Conservation (phyloP, 2,113 vertebrate species). For the Sula dactylatra region DNA sequence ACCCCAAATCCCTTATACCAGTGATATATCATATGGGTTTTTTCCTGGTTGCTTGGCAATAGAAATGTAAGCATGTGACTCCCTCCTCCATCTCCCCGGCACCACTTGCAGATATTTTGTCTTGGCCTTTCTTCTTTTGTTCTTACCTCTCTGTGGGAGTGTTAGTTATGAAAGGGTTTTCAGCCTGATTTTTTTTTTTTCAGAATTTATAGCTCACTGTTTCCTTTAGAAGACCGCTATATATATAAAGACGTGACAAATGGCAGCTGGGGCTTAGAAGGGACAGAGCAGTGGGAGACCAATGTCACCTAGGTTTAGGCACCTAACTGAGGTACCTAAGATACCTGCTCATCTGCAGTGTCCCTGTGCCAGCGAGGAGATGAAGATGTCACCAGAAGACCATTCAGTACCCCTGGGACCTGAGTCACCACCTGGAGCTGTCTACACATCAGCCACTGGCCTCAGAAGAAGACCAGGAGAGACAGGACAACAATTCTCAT, state of each 20-base stretch:
- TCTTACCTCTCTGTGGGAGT: slow-evolving; percentile 43
- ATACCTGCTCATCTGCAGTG: not conserved
- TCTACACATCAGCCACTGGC: not conserved
- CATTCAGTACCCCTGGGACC: not conserved
- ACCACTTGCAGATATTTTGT: slow-evolving; percentile 28
- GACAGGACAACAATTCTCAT: not conserved
- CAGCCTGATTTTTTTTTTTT: not conserved
- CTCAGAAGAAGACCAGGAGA: not conserved
- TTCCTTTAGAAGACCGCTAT: not conserved
- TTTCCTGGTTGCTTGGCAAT: slow-evolving; percentile 53
- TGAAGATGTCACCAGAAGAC: not conserved
- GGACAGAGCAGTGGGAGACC: not conserved
- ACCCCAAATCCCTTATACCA: not conserved
- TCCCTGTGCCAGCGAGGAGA: not conserved
- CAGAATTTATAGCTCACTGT: not conserved
- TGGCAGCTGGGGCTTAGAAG: not conserved
- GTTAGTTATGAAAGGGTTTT: not conserved
- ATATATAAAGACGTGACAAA: not conserved
- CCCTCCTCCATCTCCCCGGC: slow-evolving; percentile 9
- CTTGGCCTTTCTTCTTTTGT: slow-evolving; percentile 49
- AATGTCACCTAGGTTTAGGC: not conserved
- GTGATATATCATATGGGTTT: not conserved
- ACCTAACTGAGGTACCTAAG: not conserved
- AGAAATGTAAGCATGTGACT: not conserved
- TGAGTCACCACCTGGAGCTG: not conserved